Conservation (phyloP, 1,140 invertebrate genomes). For the Phymastichus coffea region DNA sequence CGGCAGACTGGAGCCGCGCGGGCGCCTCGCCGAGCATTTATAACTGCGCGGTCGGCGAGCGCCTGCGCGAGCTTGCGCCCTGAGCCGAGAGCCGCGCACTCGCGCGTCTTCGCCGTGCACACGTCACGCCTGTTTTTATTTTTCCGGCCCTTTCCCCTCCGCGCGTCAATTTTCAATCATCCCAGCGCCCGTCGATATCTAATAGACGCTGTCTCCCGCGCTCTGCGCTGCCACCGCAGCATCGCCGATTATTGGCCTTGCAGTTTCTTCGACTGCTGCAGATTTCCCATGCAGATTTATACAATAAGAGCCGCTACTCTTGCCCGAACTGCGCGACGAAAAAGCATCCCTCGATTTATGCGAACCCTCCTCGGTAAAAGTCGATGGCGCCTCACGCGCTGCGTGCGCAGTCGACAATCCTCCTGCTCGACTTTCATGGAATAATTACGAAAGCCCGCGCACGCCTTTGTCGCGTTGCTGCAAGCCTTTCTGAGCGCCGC, state of each 20-base stretch:
- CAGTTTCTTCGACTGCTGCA: not conserved
- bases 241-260: not conserved
- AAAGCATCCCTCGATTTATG: too few relatives aligned
- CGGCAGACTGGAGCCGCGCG: slow-evolving; percentile 20
- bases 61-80: not conserved
- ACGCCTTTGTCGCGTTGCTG: too few relatives aligned
- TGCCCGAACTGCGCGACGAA: too few relatives aligned
- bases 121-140: not conserved
- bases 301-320: too few relatives aligned
- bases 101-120: slow-evolving; percentile 5
- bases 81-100: not conserved
- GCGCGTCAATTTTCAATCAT: slow-evolving; percentile 4
- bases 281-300: not conserved
- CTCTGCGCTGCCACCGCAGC: not conserved
- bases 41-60: not conserved
- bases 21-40: not conserved
- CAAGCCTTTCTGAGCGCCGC: too few relatives aligned
- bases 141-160: not conserved
- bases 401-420: too few relatives aligned
- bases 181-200: too few relatives aligned
- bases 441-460: too few relatives aligned
- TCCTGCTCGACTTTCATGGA: too few relatives aligned
- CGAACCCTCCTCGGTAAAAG: too few relatives aligned
- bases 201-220: too few relatives aligned
- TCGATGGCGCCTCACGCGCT: too few relatives aligned